These are phyloP conservation scores for Siniperca knerii DNA, from an alignment of 2,113 vertebrate genomes.

Conservation along the genomic window DNA sequence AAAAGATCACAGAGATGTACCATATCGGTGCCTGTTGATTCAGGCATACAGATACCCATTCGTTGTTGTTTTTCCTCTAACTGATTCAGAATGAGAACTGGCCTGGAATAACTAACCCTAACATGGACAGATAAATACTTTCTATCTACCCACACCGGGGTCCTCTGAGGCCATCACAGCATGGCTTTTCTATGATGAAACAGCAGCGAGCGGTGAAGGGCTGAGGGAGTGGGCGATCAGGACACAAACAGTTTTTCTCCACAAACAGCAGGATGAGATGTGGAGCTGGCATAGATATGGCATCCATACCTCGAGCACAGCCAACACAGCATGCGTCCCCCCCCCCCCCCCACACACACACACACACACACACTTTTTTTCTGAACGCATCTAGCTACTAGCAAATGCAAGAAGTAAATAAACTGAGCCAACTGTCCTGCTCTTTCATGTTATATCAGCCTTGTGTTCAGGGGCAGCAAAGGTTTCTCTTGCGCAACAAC, in stretches of 20 bases:
- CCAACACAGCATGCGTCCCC: slow-evolving; percentile 54
- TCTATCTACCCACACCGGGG: slow-evolving; percentile 57
- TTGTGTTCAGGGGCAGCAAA: background rate
- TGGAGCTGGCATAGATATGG: slow-evolving; percentile 64
- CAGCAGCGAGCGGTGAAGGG: slow-evolving; percentile 56
- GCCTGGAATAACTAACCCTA: slow-evolving; percentile 62
- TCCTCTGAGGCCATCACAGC: slow-evolving; percentile 69
- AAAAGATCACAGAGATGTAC: background rate
- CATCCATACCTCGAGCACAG: slow-evolving; percentile 69
- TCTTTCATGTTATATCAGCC: slow-evolving; percentile 2
- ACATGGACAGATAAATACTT: slow-evolving; percentile 53
- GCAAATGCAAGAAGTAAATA: slow-evolving; percentile 57
- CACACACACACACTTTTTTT: background rate
- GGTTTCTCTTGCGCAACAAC: slow-evolving; percentile 10
- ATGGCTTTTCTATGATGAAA: slow-evolving; percentile 75
- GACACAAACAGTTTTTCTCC: slow-evolving; percentile 74
- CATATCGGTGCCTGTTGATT: slow-evolving; percentile 43
- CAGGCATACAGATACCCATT: slow-evolving; percentile 2
- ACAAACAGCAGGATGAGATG: slow-evolving; percentile 76
- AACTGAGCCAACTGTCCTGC: slow-evolving; percentile 45
- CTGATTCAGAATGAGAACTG: slow-evolving; percentile 38
- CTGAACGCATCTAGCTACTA: slow-evolving; percentile 43
- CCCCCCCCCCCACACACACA: background rate
- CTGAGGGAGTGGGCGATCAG: slow-evolving; percentile 72
- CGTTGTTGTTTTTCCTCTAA: slow-evolving; percentile 9